phyloP scores from a whole-genome alignment of 2,888 invertebrate genomes.

The Phorcus lineatus region DNA sequence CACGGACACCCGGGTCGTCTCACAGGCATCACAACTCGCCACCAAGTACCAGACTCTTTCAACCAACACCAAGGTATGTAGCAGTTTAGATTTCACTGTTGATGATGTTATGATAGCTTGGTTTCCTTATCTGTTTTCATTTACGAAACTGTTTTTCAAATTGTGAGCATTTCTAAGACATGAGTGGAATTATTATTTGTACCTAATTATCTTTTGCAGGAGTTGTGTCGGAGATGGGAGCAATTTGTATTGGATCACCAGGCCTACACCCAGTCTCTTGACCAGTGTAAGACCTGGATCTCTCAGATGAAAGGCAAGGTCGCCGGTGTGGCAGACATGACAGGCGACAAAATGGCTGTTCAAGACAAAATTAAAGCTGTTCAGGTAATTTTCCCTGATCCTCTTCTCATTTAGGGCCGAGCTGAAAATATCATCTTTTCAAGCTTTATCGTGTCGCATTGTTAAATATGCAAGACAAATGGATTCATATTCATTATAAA shows the following conservation, averaged over 20 bases:
- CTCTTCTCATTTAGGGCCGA: no score
- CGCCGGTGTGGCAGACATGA: constrained; percentile 85
- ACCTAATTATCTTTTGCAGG: constrained; percentile 76
- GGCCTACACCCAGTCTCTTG: constrained; percentile 81
- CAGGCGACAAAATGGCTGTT: constrained; percentile 89
- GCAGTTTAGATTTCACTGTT: no score
- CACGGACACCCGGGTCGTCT: constrained; percentile 68
- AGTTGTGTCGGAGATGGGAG: constrained; percentile 91
- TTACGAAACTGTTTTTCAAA: no score
- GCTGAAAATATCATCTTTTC: neutral
- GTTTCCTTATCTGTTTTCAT: no score
- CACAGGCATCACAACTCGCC: constrained; percentile 70
- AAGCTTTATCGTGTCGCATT: neutral
- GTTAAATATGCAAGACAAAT: neutral
- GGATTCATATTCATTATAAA: neutral
- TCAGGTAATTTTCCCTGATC: constrained; percentile 66
- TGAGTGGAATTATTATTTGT: neutral
- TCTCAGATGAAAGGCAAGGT: constrained; percentile 78
- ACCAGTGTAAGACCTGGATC: constrained; percentile 66
- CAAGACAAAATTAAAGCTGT: constrained; percentile 87
- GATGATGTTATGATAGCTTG: no score
- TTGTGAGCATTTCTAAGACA: no score
- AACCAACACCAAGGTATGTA: constrained; percentile 66
- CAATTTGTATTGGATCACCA: constrained; percentile 82
- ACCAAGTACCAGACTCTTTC: constrained; percentile 68